Evolutionary conservation across 2,797 vertebrate species (phyloP).

Genomic region (Ctenopoma multispine): DNA sequence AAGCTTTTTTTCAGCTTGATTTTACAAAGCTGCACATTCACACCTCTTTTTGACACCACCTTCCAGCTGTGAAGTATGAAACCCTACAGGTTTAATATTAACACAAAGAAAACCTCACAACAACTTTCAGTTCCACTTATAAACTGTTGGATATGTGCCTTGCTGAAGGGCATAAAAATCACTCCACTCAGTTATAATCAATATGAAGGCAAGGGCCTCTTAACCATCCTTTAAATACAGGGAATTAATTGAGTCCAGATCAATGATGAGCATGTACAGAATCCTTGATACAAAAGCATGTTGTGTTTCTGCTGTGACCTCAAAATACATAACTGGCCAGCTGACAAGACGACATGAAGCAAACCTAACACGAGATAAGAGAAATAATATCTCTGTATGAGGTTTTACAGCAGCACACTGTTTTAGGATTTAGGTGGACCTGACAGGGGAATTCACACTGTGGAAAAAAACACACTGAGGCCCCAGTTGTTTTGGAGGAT

Average conservation of each 20-base stretch:
- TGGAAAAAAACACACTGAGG: background rate
- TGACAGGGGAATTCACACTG: constrained; percentile 13
- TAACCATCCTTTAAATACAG: too few relatives aligned
- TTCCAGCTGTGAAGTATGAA: background rate
- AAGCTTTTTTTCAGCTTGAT: background rate
- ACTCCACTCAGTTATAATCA: too few relatives aligned
- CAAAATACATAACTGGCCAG: background rate
- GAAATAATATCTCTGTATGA: background rate
- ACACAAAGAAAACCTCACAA: background rate
- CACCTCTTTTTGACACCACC: background rate
- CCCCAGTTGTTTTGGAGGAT: background rate
- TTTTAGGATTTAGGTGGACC: background rate
- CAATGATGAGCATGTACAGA: background rate
- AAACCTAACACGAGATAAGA: background rate
- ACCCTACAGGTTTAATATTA: background rate
- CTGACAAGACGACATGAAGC: background rate
- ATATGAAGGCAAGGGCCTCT: background rate
- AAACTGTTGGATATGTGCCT: background rate
- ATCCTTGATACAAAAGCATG: background rate
- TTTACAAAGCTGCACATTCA: background rate
- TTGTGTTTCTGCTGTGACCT: constrained; percentile 3
- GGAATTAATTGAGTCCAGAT: background rate
- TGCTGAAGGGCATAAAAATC: background rate
- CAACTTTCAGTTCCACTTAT: background rate
- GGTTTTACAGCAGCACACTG: background rate